Conservation (phyloP, 1,140 invertebrate genomes). For the Metaphire vulgaris region DNA sequence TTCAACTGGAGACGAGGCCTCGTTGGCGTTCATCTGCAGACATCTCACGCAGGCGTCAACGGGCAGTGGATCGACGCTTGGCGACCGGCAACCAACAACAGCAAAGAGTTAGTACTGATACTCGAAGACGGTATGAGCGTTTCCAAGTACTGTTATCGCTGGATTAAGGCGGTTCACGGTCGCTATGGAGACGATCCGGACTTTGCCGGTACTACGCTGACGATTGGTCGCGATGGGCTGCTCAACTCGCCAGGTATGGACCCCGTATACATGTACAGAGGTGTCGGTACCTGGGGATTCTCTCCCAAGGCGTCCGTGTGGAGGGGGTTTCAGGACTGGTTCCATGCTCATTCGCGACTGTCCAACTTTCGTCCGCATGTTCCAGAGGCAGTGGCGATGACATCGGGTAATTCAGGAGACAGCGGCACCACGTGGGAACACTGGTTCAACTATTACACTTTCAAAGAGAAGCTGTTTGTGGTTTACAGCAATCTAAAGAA, state of each 20-base stretch:
- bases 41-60: neutral
- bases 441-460: conserved; percentile 39
- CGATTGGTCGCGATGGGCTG: neutral
- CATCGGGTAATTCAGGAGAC: too few relatives aligned
- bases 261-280: conserved; percentile 29
- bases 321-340: conserved; percentile 38
- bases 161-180: conserved; percentile 38
- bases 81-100: neutral
- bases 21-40: conserved; percentile 10
- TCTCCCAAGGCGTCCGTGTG: conserved; percentile 37
- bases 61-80: conserved; percentile 21
- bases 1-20: conserved; percentile 12
- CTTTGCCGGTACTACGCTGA: conserved; percentile 5
- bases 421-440: conserved; percentile 33
- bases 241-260: neutral
- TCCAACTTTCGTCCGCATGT: conserved; percentile 33
- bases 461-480: conserved; percentile 28
- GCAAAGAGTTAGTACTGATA: conserved; percentile 40
- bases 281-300: conserved; percentile 39
- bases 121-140: conserved; percentile 43
- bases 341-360: conserved; percentile 12
- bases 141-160: conserved; percentile 38
- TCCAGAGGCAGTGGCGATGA: too few relatives aligned
- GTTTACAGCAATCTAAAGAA: conserved; percentile 17
- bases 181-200: conserved; percentile 13